Base-by-base conservation (phyloP, 2,113 vertebrate species). In the Oreochromis niloticus region DNA sequence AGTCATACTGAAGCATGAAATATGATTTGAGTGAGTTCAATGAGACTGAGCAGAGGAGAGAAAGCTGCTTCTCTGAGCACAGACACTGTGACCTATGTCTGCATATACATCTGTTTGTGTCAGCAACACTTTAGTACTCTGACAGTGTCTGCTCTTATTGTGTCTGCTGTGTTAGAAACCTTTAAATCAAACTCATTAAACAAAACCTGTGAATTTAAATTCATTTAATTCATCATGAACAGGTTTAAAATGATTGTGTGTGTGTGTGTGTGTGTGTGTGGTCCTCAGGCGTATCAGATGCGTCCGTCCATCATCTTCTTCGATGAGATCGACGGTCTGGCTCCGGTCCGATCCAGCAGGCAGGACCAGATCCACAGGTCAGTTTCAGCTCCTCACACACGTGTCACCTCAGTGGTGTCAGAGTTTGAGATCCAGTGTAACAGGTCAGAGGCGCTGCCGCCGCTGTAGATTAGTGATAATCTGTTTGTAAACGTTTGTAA, bases 301-400 rank as follows among this genome's bases (percentile, higher is more conserved):
- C 96, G 97, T 90, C 98, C 98, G 11, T 97, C 98, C 22, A 97
- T 99, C 93, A 98, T 99, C 94, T 99, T 98, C 95, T 98, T 99
- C 92, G 98, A 99, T 93, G 98, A 99, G 94, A 98, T 99, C 1
- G 98, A 98, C 86, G 97, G 97, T 14, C 94, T 99, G 75, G 98
- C 98, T 90, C 98, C 98, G 55, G 97, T 98, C 63, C 94, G 97
- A 13, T 98, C 98, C 89, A 99, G 97, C 87, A 97, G 97, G 16
- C 98, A 99, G 91, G 98, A 99, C 91, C 98, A 99, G 59, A 97
- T 98, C 86, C 97, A 99, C 91, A 99, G 98, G 98, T 98, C 41
- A 57, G 30, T 0, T 12, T 55, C 81, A 22, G 17, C 32, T 9
- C 17, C 9, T 22, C 63, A 3, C 32, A n/a, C 63, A 22, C 11